phyloP scores from a whole-genome alignment of 2,113 vertebrate species.

The Chamaetylas fuelleborni region DNA sequence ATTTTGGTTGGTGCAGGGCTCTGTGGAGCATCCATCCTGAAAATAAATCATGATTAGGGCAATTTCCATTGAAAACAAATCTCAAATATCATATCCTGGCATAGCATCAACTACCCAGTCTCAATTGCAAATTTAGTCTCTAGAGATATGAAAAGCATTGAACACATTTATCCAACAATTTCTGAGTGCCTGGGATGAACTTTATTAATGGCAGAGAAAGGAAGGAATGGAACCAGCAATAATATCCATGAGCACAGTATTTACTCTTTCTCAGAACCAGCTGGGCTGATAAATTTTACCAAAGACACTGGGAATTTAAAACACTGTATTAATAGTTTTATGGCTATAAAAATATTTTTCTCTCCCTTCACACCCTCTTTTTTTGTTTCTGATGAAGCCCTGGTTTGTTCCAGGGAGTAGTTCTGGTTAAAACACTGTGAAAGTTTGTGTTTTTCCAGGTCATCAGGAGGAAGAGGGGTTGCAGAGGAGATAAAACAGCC shows the following conservation, averaged over 20 bases:
- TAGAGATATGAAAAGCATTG: neutral
- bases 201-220: neutral
- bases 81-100: neutral
- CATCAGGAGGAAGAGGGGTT: neutral
- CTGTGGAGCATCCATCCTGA: neutral
- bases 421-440: neutral
- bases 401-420: neutral
- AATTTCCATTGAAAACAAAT: neutral
- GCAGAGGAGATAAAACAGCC: neutral
- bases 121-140: neutral
- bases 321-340: neutral
- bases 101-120: neutral
- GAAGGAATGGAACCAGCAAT: neutral
- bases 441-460: neutral
- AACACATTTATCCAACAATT: constrained; percentile 8
- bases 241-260: neutral
- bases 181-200: neutral
- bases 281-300: neutral
- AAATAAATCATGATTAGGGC: neutral
- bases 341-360: neutral
- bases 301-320: neutral
- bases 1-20: neutral
- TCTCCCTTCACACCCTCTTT: neutral
- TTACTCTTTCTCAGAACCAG: neutral
- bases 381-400: neutral